Conservation (phyloP, 2,113 vertebrate species). For the Thermophis baileyi region DNA sequence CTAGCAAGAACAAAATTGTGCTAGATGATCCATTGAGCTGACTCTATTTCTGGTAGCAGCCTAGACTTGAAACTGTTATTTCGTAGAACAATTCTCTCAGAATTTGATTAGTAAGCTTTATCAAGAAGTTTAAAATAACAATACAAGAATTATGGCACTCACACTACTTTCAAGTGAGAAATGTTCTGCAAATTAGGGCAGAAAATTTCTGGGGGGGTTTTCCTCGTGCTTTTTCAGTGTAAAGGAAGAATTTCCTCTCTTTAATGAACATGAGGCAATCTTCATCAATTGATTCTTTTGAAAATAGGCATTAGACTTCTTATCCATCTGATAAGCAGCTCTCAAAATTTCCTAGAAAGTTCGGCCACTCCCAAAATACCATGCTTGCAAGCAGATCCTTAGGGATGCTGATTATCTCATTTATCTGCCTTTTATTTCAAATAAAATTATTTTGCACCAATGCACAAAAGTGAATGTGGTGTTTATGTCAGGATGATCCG, state of each 20-base stretch:
- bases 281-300: not conserved
- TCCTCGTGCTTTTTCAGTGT: not conserved
- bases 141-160: not conserved
- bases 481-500: not conserved
- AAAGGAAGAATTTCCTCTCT: not conserved
- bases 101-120: not conserved
- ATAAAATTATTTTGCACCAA: not conserved
- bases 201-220: not conserved
- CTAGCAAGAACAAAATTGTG: not conserved
- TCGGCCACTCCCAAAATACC: not conserved
- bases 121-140: not conserved
- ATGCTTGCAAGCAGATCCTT: not conserved
- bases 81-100: not conserved
- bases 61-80: not conserved
- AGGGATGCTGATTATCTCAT: not conserved
- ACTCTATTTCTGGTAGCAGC: not conserved
- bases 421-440: not conserved
- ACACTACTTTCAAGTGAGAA: not conserved
- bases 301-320: not conserved
- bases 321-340: not conserved
- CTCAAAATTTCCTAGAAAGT: not conserved
- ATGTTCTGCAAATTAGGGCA: not conserved
- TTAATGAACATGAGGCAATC: not conserved
- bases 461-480: not conserved
- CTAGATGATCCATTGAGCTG: not conserved